Conservation (phyloP, 2,888 invertebrate genomes). For the Apeira syringaria region DNA sequence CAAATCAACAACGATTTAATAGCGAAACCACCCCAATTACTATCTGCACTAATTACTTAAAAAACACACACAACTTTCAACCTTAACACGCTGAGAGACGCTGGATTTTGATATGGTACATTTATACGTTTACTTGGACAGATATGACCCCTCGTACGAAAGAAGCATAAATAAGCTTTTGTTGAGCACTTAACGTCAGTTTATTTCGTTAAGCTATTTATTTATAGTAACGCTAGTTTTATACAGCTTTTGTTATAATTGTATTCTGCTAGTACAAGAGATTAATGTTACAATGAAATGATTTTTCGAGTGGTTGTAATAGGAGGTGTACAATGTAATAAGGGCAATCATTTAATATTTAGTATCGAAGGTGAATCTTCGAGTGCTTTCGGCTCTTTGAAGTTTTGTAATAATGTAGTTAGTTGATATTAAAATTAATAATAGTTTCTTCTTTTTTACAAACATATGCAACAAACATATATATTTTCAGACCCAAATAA, state of each 20-base stretch:
- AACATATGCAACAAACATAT: too few relatives aligned
- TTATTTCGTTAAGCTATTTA: constrained; percentile 58
- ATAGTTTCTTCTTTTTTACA: background rate
- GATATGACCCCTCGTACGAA: constrained; percentile 17
- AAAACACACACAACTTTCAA: background rate
- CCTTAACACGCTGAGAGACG: background rate
- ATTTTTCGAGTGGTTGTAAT: constrained; percentile 10
- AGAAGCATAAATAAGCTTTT: constrained; percentile 57
- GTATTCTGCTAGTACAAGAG: constrained; percentile 24
- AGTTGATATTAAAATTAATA: background rate
- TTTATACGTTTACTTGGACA: too few relatives aligned
- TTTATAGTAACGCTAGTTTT: constrained; percentile 74
- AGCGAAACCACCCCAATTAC: constrained; percentile 34
- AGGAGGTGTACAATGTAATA: constrained; percentile 5
- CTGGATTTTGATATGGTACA: too few relatives aligned
- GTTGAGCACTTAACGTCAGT: constrained; percentile 70
- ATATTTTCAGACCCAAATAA: too few relatives aligned
- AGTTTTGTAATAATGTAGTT: background rate
- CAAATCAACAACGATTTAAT: constrained; percentile 30
- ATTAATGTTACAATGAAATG: constrained; percentile 14
- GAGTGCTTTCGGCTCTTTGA: background rate
- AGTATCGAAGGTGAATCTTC: constrained; percentile 11
- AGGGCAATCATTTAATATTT: constrained; percentile 12
- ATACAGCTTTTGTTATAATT: constrained; percentile 49
- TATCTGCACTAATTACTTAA: constrained; percentile 14